These are phyloP conservation scores for Delphinapterus leucas DNA, from an alignment of 2,113 vertebrate genomes.

Conservation along the genomic window DNA sequence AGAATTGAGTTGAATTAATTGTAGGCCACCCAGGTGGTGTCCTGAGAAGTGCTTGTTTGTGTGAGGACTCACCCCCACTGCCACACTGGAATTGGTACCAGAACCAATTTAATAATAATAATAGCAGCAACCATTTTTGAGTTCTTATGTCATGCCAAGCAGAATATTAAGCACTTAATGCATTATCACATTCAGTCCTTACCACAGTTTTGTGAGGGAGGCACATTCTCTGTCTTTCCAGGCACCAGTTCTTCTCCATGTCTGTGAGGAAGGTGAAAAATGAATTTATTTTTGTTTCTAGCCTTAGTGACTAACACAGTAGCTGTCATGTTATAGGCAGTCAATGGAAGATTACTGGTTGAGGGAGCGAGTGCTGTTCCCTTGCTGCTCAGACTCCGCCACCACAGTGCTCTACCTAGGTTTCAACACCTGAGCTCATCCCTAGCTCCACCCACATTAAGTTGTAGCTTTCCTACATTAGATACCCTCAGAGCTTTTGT, in stretches of 20 bases:
- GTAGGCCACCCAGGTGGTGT: neutral
- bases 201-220: neutral
- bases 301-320: neutral
- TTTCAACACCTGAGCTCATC: neutral
- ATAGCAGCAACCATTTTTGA: neutral
- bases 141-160: neutral
- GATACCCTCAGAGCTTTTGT: slow-evolving; percentile 1
- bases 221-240: neutral
- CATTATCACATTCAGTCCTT: neutral
- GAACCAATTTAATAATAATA: neutral
- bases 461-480: slow-evolving; percentile 17
- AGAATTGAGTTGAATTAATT: neutral
- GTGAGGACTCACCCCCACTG: neutral
- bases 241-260: neutral
- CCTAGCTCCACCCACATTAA: neutral
- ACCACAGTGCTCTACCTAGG: neutral
- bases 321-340: neutral
- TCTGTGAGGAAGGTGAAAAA: neutral
- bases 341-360: neutral
- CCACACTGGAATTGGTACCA: neutral
- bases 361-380: neutral
- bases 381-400: neutral
- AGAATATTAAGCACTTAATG: neutral
- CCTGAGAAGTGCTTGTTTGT: neutral
- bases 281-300: neutral